Evolutionary conservation across 2,888 invertebrate genomes (phyloP).

Genomic region (Amorpha juglandis): DNA sequence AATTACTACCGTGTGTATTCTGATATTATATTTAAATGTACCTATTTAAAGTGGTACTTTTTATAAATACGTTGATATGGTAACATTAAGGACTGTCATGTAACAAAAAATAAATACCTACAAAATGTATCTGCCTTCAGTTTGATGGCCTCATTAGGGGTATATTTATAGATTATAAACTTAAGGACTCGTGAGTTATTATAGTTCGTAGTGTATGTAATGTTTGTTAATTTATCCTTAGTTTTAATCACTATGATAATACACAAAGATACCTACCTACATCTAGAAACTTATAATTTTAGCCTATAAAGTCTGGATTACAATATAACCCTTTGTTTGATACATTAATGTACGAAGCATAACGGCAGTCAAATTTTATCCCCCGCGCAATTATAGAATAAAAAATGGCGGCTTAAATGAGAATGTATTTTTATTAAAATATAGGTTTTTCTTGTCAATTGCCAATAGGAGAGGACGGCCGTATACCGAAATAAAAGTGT

Average conservation of each 20-base stretch:
- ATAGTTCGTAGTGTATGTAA: not conserved
- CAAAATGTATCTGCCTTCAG: no score
- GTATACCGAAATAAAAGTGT: no score
- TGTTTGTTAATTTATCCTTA: conserved; percentile 19
- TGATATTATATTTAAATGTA: not conserved
- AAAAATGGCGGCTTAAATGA: not conserved
- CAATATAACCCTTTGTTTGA: no score
- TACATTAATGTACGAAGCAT: not conserved
- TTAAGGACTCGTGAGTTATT: not conserved
- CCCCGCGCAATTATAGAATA: no score
- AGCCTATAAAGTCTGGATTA: not conserved
- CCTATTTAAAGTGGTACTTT: no score
- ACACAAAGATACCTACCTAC: conserved; percentile 9
- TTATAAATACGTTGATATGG: no score
- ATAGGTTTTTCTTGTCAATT: no score
- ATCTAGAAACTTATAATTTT: not conserved
- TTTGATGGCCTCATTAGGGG: not conserved
- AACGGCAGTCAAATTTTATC: not conserved
- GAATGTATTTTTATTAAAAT: no score
- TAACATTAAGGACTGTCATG: no score
- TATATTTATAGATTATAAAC: not conserved
- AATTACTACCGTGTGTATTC: not conserved
- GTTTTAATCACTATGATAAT: conserved; percentile 17
- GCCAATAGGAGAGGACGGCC: no score
- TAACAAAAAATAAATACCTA: no score